phyloP scores from a whole-genome alignment of 2,113 vertebrate species.

The Oryzias celebensis region DNA sequence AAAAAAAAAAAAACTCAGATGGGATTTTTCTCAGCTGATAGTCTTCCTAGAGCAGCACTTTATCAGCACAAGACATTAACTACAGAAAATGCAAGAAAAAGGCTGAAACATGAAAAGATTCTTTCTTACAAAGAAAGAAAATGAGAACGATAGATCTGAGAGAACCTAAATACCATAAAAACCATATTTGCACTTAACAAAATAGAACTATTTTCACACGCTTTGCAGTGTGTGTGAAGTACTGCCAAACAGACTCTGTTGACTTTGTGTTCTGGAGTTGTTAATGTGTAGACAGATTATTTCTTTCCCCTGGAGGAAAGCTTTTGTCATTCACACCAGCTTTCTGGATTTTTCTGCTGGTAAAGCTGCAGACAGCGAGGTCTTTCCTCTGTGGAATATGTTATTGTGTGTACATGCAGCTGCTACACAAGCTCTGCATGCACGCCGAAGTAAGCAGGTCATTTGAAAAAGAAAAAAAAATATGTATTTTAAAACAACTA shows the following conservation, averaged over 20 bases:
- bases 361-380: conserved; percentile 25
- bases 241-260: conserved; percentile 34
- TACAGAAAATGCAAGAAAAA: not conserved
- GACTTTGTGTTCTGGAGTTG: conserved; percentile 29
- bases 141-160: conserved; percentile 13
- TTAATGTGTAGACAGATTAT: conserved; percentile 39
- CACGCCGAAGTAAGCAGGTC: conserved; percentile 7
- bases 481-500: conserved; percentile 9
- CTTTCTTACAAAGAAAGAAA: conserved; percentile 7
- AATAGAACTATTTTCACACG: conserved; percentile 7
- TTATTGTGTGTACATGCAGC: conserved; percentile 16
- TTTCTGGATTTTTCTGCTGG: conserved; percentile 19
- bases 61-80: not conserved
- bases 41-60: not conserved
- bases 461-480: conserved; percentile 5
- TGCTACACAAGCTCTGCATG: not conserved
- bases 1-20: not conserved
- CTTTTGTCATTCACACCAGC: conserved; percentile 15
- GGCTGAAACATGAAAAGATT: not conserved
- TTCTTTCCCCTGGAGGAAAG: conserved; percentile 26
- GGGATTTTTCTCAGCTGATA: not conserved
- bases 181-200: conserved; percentile 6
- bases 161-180: not conserved
- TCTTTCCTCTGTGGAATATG: conserved; percentile 21
- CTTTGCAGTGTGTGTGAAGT: conserved; percentile 23